These are phyloP conservation scores for Cydia amplana DNA, from an alignment of 1,140 invertebrate species.

Conservation along the genomic window DNA sequence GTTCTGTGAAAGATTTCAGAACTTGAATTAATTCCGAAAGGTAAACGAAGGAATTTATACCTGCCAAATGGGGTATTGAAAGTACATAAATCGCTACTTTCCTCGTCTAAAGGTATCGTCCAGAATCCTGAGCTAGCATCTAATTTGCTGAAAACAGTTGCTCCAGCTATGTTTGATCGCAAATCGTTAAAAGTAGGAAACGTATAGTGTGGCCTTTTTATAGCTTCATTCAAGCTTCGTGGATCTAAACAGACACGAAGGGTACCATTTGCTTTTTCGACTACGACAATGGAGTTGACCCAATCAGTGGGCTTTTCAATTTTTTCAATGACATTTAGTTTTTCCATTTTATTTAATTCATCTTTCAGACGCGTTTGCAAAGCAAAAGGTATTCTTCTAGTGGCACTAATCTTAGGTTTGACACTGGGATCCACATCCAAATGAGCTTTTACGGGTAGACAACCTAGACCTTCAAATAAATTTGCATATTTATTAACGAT, in stretches of 20 bases:
- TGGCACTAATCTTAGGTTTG: slow-evolving; percentile 30
- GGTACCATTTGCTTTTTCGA: slow-evolving; percentile 39
- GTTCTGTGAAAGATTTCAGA: slow-evolving; percentile 22
- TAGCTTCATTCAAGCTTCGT: slow-evolving; percentile 34
- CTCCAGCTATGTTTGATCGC: neutral
- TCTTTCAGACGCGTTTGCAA: slow-evolving; percentile 34
- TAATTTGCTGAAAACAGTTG: neutral
- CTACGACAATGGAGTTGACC: too few relatives aligned
- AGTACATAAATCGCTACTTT: slow-evolving; percentile 20
- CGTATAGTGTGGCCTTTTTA: slow-evolving; percentile 33
- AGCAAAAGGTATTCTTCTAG: slow-evolving; percentile 38
- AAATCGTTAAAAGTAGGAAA: slow-evolving; percentile 39
- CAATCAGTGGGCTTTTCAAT: slow-evolving; percentile 37
- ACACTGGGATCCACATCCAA: slow-evolving; percentile 33
- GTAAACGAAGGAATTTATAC: slow-evolving; percentile 17
- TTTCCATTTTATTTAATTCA: slow-evolving; percentile 38
- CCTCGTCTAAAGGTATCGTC: too few relatives aligned
- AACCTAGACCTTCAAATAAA: slow-evolving; percentile 41
- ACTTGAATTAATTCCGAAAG: slow-evolving; percentile 20
- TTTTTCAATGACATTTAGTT: slow-evolving; percentile 36
- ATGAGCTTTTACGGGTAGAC: slow-evolving; percentile 34
- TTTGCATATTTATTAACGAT: neutral
- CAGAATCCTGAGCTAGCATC: neutral
- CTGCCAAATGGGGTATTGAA: slow-evolving; percentile 19
- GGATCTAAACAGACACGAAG: slow-evolving; percentile 40